phyloP scores from a whole-genome alignment of 2,797 vertebrate genomes.

The Cyclura pinguis region DNA sequence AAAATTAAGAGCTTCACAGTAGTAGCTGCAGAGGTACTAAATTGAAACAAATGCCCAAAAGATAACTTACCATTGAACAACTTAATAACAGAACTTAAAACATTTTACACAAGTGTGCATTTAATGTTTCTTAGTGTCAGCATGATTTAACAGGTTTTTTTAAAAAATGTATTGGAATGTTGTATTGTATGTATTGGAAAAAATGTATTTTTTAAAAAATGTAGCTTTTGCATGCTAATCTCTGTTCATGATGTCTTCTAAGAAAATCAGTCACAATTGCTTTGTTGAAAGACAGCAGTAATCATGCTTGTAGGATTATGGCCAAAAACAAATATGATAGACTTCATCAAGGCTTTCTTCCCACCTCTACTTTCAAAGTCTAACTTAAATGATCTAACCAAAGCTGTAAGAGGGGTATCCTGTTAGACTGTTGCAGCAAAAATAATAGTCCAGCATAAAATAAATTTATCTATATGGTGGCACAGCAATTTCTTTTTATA shows the following conservation, averaged over 20 bases:
- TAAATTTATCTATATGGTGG: not conserved
- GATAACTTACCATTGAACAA: conserved; percentile 25
- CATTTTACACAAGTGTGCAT: conserved; percentile 31
- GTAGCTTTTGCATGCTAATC: conserved; percentile 45
- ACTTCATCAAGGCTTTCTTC: not conserved
- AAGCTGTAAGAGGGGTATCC: not conserved
- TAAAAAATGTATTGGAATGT: conserved; percentile 31
- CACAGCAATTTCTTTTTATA: not conserved
- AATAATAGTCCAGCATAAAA: not conserved
- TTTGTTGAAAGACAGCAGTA: conserved; percentile 39
- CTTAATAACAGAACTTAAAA: conserved; percentile 7
- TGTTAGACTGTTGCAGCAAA: not conserved
- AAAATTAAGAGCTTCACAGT: not conserved
- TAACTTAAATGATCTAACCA: conserved; percentile 10
- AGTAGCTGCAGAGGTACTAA: not conserved
- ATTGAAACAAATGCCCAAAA: conserved; percentile 10
- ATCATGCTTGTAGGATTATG: conserved; percentile 18
- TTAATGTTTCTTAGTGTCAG: not conserved
- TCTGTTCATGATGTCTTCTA: conserved; percentile 21
- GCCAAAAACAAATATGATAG: not conserved
- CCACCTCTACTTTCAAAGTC: not conserved
- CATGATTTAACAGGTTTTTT: conserved; percentile 1
- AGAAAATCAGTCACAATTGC: conserved; percentile 28
- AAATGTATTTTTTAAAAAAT: no score
- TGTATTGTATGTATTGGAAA: no score